phyloP scores from a whole-genome alignment of 2,797 vertebrate species.

The Bradypodion pumilum region DNA sequence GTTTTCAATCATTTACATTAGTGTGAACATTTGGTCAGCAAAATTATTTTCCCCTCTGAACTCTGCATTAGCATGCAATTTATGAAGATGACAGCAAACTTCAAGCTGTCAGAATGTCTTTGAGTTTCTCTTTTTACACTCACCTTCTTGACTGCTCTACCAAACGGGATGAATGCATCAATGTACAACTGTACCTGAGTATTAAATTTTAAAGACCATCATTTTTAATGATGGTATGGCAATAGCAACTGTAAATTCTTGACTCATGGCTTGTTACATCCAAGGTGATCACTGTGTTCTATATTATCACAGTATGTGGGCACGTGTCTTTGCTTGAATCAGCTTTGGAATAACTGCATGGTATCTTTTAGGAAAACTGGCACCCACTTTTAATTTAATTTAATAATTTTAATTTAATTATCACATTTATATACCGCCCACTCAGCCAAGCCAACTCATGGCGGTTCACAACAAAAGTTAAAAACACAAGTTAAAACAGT shows the following conservation, averaged over 20 bases:
- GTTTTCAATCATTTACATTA: constrained; percentile 72
- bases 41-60: constrained; percentile 56
- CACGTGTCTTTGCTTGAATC: constrained; percentile 38
- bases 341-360: constrained; percentile 24
- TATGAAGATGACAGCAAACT: constrained; percentile 50
- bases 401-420: too few relatives aligned
- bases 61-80: constrained; percentile 58
- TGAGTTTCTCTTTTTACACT: constrained; percentile 18
- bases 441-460: too few relatives aligned
- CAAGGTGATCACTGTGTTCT: constrained; percentile 40
- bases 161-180: not conserved
- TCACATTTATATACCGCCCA: too few relatives aligned
- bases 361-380: too few relatives aligned
- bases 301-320: constrained; percentile 48
- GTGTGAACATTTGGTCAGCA: constrained; percentile 55
- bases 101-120: constrained; percentile 52
- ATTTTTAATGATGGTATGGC: constrained; percentile 25
- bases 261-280: constrained; percentile 33
- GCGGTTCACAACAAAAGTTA: too few relatives aligned
- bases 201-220: constrained; percentile 52
- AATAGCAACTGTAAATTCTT: constrained; percentile 32
- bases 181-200: constrained; percentile 30
- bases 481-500: too few relatives aligned
- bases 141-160: constrained; percentile 2
- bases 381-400: too few relatives aligned